Conservation (phyloP, 1,140 invertebrate genomes). For the Drosophila erecta region DNA sequence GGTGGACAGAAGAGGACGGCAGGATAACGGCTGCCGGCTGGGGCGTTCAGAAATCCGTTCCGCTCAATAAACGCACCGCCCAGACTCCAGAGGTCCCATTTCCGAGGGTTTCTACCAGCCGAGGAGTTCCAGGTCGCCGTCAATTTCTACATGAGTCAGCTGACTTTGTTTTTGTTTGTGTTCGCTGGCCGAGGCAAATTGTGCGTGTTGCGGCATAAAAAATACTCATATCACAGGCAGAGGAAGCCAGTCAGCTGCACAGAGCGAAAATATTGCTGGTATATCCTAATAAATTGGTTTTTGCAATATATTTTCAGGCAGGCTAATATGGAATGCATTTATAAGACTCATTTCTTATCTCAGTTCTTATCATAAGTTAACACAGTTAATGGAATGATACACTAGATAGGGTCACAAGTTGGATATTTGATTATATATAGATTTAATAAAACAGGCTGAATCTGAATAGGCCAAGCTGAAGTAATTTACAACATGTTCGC, state of each 20-base stretch:
- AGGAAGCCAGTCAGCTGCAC: conserved; percentile 19
- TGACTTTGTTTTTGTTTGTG: conserved; percentile 76
- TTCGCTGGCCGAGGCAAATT: conserved; percentile 71
- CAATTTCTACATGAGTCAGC: conserved; percentile 73
- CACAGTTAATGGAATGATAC: not conserved
- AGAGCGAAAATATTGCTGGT: not conserved
- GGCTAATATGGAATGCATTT: too few species aligned
- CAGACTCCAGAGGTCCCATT: conserved; percentile 22
- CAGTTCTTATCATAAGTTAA: too few species aligned
- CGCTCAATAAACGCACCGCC: conserved; percentile 81
- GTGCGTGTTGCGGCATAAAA: conserved; percentile 78
- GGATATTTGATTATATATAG: too few species aligned
- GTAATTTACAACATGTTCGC: too few species aligned
- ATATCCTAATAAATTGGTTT: too few species aligned
- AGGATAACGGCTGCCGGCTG: conserved; percentile 70
- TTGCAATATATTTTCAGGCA: not conserved
- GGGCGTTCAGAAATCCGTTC: conserved; percentile 71
- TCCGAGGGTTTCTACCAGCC: conserved; percentile 12
- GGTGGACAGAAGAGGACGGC: conserved; percentile 21
- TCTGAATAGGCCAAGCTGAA: too few species aligned
- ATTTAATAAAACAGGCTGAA: too few species aligned
- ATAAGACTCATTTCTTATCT: too few species aligned
- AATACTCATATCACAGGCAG: conserved; percentile 42
- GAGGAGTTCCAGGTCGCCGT: conserved; percentile 33
- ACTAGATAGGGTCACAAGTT: too few species aligned